A percentile compares a stretch with the other conserved stretches of the same genome.
phyloP scores from a whole-genome alignment of 2,888 invertebrate genomes.

The Watsonalla cultraria region DNA sequence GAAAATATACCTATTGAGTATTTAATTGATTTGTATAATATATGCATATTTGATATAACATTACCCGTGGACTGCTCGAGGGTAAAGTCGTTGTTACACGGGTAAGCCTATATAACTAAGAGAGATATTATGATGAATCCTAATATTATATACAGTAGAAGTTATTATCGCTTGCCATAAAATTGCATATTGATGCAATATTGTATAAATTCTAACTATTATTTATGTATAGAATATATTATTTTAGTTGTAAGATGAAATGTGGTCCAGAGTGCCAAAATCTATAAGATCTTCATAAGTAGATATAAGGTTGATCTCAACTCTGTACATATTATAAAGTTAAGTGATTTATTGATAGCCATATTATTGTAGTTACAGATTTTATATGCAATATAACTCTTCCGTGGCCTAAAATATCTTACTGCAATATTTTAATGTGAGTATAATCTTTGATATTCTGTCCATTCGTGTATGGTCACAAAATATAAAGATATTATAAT shows the following conservation, averaged over 20 bases:
- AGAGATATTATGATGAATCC: slow-evolving; percentile 2
- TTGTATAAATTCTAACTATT: slow-evolving; percentile 30
- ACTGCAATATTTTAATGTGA: background rate
- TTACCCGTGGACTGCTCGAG: too few relatives aligned
- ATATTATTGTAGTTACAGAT: slow-evolving; percentile 21
- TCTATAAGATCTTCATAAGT: slow-evolving; percentile 67
- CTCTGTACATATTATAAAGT: slow-evolving; percentile 57
- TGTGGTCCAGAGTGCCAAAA: slow-evolving; percentile 76
- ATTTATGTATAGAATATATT: slow-evolving; percentile 22
- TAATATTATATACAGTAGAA: slow-evolving; percentile 2
- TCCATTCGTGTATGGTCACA: too few relatives aligned
- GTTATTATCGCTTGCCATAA: slow-evolving; percentile 36
- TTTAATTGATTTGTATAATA: background rate
- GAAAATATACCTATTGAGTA: slow-evolving; percentile 1
- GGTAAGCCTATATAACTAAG: background rate
- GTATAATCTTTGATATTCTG: too few relatives aligned
- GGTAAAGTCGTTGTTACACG: too few relatives aligned
- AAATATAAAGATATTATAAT: too few relatives aligned
- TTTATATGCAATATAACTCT: slow-evolving; percentile 5
- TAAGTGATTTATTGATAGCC: slow-evolving; percentile 26
- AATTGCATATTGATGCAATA: slow-evolving; percentile 28
- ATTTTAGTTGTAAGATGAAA: slow-evolving; percentile 32
- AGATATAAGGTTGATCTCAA: slow-evolving; percentile 73
- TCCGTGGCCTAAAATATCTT: background rate
- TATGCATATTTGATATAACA: too few relatives aligned